Conservation (phyloP, 1,140 invertebrate species). For the Gryon sp. region DNA sequence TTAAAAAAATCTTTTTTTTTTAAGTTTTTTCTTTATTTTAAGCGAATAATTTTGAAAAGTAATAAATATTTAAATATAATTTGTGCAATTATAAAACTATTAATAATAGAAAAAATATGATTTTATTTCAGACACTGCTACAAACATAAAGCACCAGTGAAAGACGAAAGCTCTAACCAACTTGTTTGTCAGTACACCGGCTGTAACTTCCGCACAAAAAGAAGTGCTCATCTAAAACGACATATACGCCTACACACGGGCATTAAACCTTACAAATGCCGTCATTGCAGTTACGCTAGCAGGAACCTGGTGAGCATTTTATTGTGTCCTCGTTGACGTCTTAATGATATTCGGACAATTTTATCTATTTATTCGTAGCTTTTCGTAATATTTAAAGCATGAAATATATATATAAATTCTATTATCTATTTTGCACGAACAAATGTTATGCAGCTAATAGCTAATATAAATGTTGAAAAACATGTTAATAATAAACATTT, state of each 20-base stretch:
- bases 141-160: constrained; percentile 61
- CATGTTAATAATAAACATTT: too few species aligned
- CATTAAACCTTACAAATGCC: constrained; percentile 91
- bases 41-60: too few species aligned
- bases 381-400: too few species aligned
- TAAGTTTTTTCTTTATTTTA: too few species aligned
- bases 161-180: constrained; percentile 21
- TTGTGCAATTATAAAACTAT: too few species aligned
- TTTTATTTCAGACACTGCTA: constrained; percentile 71
- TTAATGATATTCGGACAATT: constrained; percentile 53
- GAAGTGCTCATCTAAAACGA: constrained; percentile 86
- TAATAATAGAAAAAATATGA: too few species aligned
- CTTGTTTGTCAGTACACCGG: constrained; percentile 68
- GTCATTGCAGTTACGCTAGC: constrained; percentile 88
- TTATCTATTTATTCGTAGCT: constrained; percentile 15
- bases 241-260: constrained; percentile 89
- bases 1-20: too few species aligned
- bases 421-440: too few species aligned
- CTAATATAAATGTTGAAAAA: too few species aligned
- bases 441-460: too few species aligned
- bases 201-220: constrained; percentile 84
- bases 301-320: constrained; percentile 83
- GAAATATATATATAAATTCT: too few species aligned
- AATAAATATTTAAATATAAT: too few species aligned
- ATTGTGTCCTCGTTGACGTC: constrained; percentile 29